These are phyloP conservation scores for Drosophila lini DNA, from an alignment of 1,140 invertebrate genomes.

Conservation along the genomic window DNA sequence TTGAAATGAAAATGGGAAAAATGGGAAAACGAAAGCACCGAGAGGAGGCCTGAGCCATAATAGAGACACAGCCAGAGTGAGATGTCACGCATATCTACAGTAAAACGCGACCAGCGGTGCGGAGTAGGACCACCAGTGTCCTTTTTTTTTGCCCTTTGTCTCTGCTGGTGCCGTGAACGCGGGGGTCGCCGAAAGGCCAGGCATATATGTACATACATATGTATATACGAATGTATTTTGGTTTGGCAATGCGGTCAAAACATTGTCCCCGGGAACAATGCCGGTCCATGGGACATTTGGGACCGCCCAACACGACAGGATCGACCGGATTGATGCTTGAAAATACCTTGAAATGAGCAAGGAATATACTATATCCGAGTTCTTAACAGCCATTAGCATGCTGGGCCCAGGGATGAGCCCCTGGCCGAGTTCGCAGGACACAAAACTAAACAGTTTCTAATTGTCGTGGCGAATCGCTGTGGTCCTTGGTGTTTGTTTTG, in stretches of 20 bases:
- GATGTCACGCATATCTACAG: constrained; percentile 68
- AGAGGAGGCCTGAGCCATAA: constrained; percentile 29
- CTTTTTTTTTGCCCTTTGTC: constrained; percentile 27
- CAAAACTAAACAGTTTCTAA: constrained; percentile 77
- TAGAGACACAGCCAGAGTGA: constrained; percentile 56
- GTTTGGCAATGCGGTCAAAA: constrained; percentile 82
- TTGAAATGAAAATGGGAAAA: constrained; percentile 20
- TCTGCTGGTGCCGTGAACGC: constrained; percentile 10
- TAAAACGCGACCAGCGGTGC: constrained; percentile 59
- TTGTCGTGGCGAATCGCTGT: constrained; percentile 49
- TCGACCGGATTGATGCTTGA: constrained; percentile 5
- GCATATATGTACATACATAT: background rate
- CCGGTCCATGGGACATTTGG: constrained; percentile 33
- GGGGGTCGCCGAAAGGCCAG: constrained; percentile 10
- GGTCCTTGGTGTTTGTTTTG: constrained; percentile 32
- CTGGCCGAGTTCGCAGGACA: constrained; percentile 19
- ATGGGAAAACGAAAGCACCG: constrained; percentile 4
- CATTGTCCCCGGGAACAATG: constrained; percentile 76
- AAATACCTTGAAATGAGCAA: constrained; percentile 81
- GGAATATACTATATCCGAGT: constrained; percentile 46
- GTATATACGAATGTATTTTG: constrained; percentile 50
- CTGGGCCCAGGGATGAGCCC: constrained; percentile 48
- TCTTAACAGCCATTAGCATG: constrained; percentile 81
- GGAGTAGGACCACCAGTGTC: constrained; percentile 49
- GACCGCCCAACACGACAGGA: constrained; percentile 64